Base-by-base conservation (phyloP, 2,113 vertebrate genomes). In the Monopterus albus region DNA sequence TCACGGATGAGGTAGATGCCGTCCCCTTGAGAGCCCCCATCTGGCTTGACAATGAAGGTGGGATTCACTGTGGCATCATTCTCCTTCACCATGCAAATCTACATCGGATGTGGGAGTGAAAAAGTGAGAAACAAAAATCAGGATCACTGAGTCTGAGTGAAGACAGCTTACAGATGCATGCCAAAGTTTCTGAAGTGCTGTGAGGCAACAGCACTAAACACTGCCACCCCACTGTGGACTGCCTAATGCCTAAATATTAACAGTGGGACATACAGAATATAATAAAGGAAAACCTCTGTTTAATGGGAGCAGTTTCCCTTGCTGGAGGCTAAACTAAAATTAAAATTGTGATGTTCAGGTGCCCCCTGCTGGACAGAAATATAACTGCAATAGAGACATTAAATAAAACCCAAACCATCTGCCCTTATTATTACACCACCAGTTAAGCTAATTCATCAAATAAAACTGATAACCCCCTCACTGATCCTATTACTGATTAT, bases 1-100 rank as follows among this genome's bases (percentile, higher is more conserved):
- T 98, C 97, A 43, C 95, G 96, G 87, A 99, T 96, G 91, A 99
- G 96, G 95, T 98, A 99, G 94, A 99, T 99, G 81, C 98, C 97
- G 3, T 98, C 96, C 26, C 98, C 98, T 82, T 99, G 98, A 83
- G 97, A 99, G 20, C 98, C 98, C 1, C 95, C 91, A 2, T 99
- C 97, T 0, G 98, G 98, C 67, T 99, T 99, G 10, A 99, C 97
- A 6, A 99, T 99, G 50, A 97, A 99, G 12, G 95, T 98, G 52
- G 94, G 94, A 76, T 93, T 96, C 89, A 94, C 91, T 9, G 93
- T 82, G 0, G 94, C 85, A 55, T 96, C 92, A 0, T 66, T 91
- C 26, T 97, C 96, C 84, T 95, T 98, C 75, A 94, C 91, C 90
- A 92, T 78, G 21, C 88, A 94, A 26, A 97, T 94, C 98, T 99